These are phyloP conservation scores for Ophioninae sp. DNA, from an alignment of 2,888 invertebrate genomes.

Conservation along the genomic window DNA sequence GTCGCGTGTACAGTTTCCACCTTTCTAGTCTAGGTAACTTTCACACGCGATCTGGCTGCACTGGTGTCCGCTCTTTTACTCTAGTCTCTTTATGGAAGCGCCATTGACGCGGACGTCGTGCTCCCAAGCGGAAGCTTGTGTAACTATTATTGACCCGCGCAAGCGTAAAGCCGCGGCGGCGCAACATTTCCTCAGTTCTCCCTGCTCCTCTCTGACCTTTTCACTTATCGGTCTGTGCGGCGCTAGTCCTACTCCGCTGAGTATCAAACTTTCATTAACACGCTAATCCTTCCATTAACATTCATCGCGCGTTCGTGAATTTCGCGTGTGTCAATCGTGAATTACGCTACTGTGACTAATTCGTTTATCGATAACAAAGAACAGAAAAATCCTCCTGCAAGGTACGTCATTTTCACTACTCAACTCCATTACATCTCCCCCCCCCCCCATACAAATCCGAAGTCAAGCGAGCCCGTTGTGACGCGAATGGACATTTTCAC, in stretches of 20 bases:
- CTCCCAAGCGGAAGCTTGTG: not conserved
- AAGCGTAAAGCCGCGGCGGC: not conserved
- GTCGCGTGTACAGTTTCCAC: too few species aligned
- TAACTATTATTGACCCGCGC: slow-evolving; percentile 30
- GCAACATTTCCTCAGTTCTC: slow-evolving; percentile 16
- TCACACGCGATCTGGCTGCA: too few species aligned
- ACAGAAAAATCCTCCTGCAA: not conserved
- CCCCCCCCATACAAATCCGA: slow-evolving; percentile 23
- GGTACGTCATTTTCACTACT: slow-evolving; percentile 22
- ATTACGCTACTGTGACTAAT: not conserved
- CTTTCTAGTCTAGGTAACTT: too few species aligned
- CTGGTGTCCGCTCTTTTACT: too few species aligned
- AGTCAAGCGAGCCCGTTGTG: slow-evolving; percentile 24
- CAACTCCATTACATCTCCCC: not conserved
- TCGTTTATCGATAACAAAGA: not conserved
- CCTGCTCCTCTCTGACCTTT: slow-evolving; percentile 34
- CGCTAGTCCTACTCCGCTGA: slow-evolving; percentile 13
- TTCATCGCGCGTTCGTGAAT: slow-evolving; percentile 9
- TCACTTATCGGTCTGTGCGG: slow-evolving; percentile 29
- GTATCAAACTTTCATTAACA: slow-evolving; percentile 18
- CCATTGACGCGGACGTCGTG: not conserved
- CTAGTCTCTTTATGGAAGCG: too few species aligned
- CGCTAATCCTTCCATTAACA: not conserved
- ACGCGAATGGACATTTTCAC: slow-evolving; percentile 17
- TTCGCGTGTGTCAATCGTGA: slow-evolving; percentile 4